Evolutionary conservation across 2,888 invertebrate genomes (phyloP), one percentile per base, ranked within the genome.

Genomic region (Himalopsyche kuldschensis): DNA sequence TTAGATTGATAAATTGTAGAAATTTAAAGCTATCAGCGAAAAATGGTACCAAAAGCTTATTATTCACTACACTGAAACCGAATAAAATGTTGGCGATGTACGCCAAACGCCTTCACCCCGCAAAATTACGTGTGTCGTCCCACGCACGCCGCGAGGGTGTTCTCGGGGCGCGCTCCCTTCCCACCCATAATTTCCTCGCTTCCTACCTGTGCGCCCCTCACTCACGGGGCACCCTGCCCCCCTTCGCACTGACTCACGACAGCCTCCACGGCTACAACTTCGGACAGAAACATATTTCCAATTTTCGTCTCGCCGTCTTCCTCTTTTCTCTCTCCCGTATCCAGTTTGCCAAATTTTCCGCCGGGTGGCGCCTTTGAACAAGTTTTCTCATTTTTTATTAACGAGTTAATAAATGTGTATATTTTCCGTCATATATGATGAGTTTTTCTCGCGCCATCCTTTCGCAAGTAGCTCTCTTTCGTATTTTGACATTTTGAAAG

Each of bases 231-330:
- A 32, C 48, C 15, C 69, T 27, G 32, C 48, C 55, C 48, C 15
- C 69, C 30, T 15, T 30, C 31, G 47, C 76, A 47, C 63, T 75
- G 32, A 20, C 79, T 30, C 79, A 41, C 79, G 27, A 41, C 80
- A 55, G 75, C 30, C 80, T 47, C 79, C 69, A 69, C 78, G 31
- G 76, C 47, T 77, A 75, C 76, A 80, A 85, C 80, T 82, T 83
- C 77, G 83, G 85, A 85, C 85, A 83, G 85, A 78, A 85, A 83
- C 83, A 85, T 85, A 85, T 84, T 85, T 85, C 84, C 85, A 84
- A 84, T 85, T 84, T 85, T 82, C 84, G 75, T 82, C 81, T 84
- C 84, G 75, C 78, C 82, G 77, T 78, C 82, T 75, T 79, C 69
- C 63, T 17, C 30, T 47, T 69, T 69, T 69, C 27, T 27, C 69